Conservation (phyloP, 2,797 vertebrate species). For the Phataginus tricuspis region DNA sequence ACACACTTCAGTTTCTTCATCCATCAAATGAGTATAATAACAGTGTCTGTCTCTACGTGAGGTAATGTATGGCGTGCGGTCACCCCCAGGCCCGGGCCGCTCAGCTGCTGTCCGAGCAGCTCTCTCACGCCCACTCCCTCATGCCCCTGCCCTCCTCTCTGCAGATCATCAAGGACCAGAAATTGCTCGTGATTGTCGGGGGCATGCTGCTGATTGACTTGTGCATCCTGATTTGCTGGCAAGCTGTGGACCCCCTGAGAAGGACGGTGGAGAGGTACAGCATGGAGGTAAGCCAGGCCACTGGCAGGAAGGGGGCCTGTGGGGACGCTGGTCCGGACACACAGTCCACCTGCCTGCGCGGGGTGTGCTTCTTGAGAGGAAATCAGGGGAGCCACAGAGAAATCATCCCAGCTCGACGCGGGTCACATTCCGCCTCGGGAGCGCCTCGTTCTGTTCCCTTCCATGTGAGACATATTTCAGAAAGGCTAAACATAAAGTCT, state of each 20-base stretch:
- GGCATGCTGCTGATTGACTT: constrained; percentile 99
- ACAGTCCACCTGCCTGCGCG: rapidly evolving
- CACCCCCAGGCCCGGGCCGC: rapidly evolving
- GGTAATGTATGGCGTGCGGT: neutral
- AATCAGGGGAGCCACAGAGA: no score
- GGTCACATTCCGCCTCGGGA: neutral
- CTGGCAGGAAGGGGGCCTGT: neutral
- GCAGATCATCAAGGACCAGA: constrained; percentile 99
- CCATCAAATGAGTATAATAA: neutral
- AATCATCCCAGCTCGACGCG: neutral
- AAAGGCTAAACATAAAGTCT: neutral
- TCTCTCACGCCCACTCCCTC: neutral
- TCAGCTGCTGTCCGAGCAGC: neutral
- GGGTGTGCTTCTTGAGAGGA: neutral
- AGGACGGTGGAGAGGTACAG: constrained; percentile 98
- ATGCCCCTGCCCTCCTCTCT: constrained; percentile 74
- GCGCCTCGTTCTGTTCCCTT: neutral
- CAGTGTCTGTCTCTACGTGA: neutral
- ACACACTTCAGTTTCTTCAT: neutral
- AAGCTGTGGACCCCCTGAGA: constrained; percentile 98
- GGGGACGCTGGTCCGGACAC: neutral
- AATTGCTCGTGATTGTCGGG: constrained; percentile 97
- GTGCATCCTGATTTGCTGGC: constrained; percentile 99
- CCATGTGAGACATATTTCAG: neutral
- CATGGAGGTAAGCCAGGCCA: constrained; percentile 92